Evolutionary conservation across 2,797 vertebrate species (phyloP), one percentile per base, ranked within the genome.

Genomic region (Vipera latastei): DNA sequence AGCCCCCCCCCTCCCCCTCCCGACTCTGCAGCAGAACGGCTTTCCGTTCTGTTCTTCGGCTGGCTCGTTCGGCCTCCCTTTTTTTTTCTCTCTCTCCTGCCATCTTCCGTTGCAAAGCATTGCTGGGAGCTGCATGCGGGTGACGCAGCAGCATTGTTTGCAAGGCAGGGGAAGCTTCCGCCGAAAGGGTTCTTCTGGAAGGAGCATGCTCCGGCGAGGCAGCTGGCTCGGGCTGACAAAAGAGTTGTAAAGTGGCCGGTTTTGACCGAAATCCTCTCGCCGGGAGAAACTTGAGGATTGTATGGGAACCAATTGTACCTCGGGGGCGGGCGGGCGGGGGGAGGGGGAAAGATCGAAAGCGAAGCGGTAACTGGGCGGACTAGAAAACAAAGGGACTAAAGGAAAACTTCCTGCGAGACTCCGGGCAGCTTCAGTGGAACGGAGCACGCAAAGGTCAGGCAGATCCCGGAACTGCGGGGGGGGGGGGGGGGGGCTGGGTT

Each of bases 61-160:
- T 96, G 88, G 63, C 89, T 91, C 57, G 61, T 90, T 94, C 89
- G 44, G 32, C 55, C 88, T 89, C 90, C 93, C 32, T 32, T 32
- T 32, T 32, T 32, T 32, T 32, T 32, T n/a, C n/a, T 93, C 91
- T 95, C 95, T 93, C 96, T 96, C 95, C 97, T 97, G 97, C 97
- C 97, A 96, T 97, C 97, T 98, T 97, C 97, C 97, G 97, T 96
- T 98, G 97, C 97, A 98, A 98, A 98, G 97, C 98, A 98, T 96
- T 98, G 98, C 98, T 98, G 98, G 98, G 98, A 98, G 96, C 97
- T 97, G 98, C 97, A 98, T 98, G 97, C 97, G 97, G 97, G 97
- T 98, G 97, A 98, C 97, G 97, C 97, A 98, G 98, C 97, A 98
- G 97, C 97, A 98, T 98, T 98, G 97, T 98, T 97, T 96, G 69